These are phyloP conservation scores for Lepus oiostolus DNA, from an alignment of 2,797 vertebrate species.

Conservation along the genomic window DNA sequence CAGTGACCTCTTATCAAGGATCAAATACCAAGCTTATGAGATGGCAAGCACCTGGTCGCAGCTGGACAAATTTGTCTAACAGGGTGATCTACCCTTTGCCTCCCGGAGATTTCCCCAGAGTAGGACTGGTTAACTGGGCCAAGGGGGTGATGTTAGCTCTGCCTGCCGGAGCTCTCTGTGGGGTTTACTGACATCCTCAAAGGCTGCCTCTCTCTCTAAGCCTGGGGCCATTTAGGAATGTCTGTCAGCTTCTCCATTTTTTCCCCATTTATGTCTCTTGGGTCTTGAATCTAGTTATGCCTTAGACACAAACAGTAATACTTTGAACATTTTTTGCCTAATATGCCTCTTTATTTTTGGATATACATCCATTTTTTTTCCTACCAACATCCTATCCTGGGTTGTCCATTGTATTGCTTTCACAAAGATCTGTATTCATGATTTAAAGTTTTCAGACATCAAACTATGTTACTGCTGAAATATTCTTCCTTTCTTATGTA, in stretches of 20 bases:
- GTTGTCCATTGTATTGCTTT: slow-evolving; percentile 54
- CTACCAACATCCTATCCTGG: neutral
- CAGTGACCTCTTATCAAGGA: slow-evolving; percentile 35
- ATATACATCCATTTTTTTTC: neutral
- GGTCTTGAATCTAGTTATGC: slow-evolving; percentile 68
- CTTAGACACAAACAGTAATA: slow-evolving; percentile 40
- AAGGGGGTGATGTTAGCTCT: slow-evolving; percentile 33
- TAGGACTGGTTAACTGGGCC: slow-evolving; percentile 58
- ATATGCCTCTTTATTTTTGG: slow-evolving; percentile 58
- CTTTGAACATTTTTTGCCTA: slow-evolving; percentile 66
- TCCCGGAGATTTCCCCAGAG: neutral
- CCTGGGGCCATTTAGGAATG: slow-evolving; percentile 59
- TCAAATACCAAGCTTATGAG: slow-evolving; percentile 17
- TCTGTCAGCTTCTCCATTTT: slow-evolving; percentile 55
- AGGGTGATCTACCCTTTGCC: neutral
- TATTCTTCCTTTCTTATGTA: neutral
- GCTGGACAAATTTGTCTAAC: neutral
- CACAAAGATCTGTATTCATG: slow-evolving; percentile 58
- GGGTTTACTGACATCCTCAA: slow-evolving; percentile 68
- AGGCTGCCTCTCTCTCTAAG: slow-evolving; percentile 61
- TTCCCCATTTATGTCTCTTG: slow-evolving; percentile 1
- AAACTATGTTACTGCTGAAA: slow-evolving; percentile 34
- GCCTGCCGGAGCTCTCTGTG: slow-evolving; percentile 4
- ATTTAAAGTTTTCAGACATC: slow-evolving; percentile 40
- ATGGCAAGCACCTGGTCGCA: neutral